Conservation (phyloP, 2,888 invertebrate genomes). For the Euplexia lucipara region DNA sequence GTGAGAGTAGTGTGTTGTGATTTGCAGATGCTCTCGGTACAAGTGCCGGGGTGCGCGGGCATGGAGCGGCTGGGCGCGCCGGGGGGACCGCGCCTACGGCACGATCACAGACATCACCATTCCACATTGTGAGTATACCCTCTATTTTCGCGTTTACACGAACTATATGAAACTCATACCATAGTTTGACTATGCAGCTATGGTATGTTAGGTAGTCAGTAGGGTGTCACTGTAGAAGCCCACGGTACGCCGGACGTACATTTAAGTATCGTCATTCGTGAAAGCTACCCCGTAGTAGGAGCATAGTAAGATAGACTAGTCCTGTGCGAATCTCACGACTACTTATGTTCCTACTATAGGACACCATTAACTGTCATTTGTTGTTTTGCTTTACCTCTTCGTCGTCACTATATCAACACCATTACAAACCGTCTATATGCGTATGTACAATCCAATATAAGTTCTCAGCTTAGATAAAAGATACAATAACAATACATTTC, state of each 20-base stretch:
- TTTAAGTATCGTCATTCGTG: too few species aligned
- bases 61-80: constrained; percentile 93
- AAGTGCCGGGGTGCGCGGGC: constrained; percentile 94
- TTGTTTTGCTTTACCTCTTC: constrained; percentile 9
- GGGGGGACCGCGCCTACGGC: constrained; percentile 91
- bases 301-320: neutral
- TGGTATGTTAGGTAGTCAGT: too few species aligned
- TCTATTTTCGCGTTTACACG: neutral
- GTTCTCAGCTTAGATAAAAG: constrained; percentile 7
- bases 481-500: neutral
- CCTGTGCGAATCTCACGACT: neutral
- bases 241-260: too few species aligned
- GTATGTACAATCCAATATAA: neutral
- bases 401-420: constrained; percentile 10
- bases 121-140: constrained; percentile 85
- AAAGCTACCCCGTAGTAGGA: neutral
- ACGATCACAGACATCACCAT: constrained; percentile 90
- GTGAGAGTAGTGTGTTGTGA: constrained; percentile 91
- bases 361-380: constrained; percentile 18
- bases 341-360: neutral
- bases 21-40: constrained; percentile 94
- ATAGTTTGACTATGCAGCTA: too few species aligned
- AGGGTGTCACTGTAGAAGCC: too few species aligned
- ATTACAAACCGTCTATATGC: neutral
- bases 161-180: too few species aligned